Evolutionary conservation across 2,888 invertebrate species (phyloP), one percentile per base, ranked within the genome.

Genomic region (Microplitis manilae): DNA sequence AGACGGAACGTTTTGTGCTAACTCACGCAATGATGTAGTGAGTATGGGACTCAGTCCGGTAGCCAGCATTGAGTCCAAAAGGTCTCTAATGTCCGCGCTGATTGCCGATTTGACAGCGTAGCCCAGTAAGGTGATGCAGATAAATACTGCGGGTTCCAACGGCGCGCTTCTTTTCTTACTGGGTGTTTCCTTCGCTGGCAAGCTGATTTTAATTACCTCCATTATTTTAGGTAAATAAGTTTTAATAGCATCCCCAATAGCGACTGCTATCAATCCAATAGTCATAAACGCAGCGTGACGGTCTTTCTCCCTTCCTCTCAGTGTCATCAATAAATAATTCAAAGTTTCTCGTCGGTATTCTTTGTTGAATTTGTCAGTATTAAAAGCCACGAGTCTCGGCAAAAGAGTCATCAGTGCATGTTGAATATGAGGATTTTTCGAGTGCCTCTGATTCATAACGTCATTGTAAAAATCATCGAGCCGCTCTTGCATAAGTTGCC

Each of bases 361-460:
- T 77, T 92, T 92, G 0, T 95, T 93, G 87, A 98, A 98, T 77
- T 93, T 92, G 6, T 94, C 93, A 78, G 94, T 95, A 88, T 97
- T 95, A 86, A 98, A 98, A n/a, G 98, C 97, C 6, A 98, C 98
- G 73, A 98, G 90, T 81, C 98, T 93, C 0, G 99, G 99, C 78
- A 99, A 91, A 69, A 99, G 93, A 61, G 94, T 94, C 77, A 98
- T 92, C 13, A 99, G 90, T 0, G 96, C 94, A 86, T 96, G 96
- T 83, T 98, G 98, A 30, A 98, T 96, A 87, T 96, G 94, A 5
- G 93, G 91, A 72, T 94, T 95, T 84, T 95, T 94, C 0, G 95
- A 94, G 73, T 92, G 90, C 77, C 95, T 93, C 85, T 97, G 96
- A 62, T 94, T 93, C 90, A 98, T 92, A 2, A 97, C 95, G 90